Conservation (phyloP, 30 jellyfish, hydroid and myxozoan genomes). For the Turritopsis rubra region DNA sequence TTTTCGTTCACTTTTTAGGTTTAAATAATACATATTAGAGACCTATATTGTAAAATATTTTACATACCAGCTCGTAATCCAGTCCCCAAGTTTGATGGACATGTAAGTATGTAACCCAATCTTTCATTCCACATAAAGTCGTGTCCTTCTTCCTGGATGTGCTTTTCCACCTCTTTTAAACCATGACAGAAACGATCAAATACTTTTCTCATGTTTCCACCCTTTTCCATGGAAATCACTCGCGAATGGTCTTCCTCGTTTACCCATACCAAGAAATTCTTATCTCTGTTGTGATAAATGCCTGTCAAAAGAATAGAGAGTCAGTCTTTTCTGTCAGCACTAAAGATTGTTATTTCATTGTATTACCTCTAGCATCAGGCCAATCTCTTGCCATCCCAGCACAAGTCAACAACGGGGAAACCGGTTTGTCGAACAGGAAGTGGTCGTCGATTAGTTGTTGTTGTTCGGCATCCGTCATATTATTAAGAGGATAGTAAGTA, state of each 20-base stretch:
- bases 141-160: conserved; percentile 35
- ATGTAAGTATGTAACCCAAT: conserved; percentile 53
- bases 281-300: conserved; percentile 60
- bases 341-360: conserved; percentile 28
- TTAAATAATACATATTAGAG: not conserved
- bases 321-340: not conserved
- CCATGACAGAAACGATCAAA: conserved; percentile 57
- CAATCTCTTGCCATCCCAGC: conserved; percentile 95
- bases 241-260: conserved; percentile 30
- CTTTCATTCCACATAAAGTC: conserved; percentile 48
- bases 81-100: conserved; percentile 67
- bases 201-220: conserved; percentile 56
- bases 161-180: conserved; percentile 40
- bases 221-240: conserved; percentile 57
- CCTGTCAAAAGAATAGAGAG: not conserved
- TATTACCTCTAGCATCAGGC: conserved; percentile 84
- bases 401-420: conserved; percentile 65
- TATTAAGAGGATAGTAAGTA: conserved; percentile 41
- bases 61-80: conserved; percentile 71
- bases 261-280: conserved; percentile 55
- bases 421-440: conserved; percentile 85
- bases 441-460: conserved; percentile 63
- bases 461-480: conserved; percentile 73
- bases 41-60: not conserved
- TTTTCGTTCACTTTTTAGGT: too few species aligned